A percentile compares a stretch with the other conserved stretches of the same genome.
Conservation (phyloP, 1,140 invertebrate genomes). For the Ooceraea biroi region DNA sequence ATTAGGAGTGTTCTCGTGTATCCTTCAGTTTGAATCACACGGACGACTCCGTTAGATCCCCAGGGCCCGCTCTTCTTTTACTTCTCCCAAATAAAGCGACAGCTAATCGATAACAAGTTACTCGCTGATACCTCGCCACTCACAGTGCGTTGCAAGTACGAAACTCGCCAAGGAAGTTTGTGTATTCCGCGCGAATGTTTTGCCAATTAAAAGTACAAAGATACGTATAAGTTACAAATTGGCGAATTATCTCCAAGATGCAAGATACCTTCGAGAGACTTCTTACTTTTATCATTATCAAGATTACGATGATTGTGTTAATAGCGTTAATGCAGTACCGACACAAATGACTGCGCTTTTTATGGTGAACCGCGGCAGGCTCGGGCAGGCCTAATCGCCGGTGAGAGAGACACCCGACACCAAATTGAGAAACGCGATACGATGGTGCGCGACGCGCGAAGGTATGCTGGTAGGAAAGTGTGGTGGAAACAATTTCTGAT, state of each 20-base stretch:
- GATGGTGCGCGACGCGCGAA: conserved; percentile 33
- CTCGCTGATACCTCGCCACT: conserved; percentile 42
- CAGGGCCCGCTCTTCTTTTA: conserved; percentile 84
- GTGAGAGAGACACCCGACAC: conserved; percentile 42
- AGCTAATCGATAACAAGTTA: conserved; percentile 84
- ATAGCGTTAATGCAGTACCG: neutral
- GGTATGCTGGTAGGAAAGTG: conserved; percentile 69
- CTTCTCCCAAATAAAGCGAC: conserved; percentile 84
- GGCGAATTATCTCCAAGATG: neutral
- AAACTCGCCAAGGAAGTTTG: conserved; percentile 9
- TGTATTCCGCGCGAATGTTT: neutral
- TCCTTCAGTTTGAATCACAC: conserved; percentile 80
- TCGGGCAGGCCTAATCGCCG: conserved; percentile 15
- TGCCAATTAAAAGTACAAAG: neutral
- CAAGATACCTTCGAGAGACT: neutral
- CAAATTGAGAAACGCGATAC: conserved; percentile 57
- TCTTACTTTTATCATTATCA: neutral
- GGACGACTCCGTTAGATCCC: conserved; percentile 76
- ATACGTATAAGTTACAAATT: neutral
- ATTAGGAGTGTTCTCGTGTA: conserved; percentile 85
- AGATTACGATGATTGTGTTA: neutral
- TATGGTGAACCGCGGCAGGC: neutral
- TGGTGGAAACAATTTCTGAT: conserved; percentile 56
- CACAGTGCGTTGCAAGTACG: neutral
- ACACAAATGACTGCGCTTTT: neutral